Base-by-base conservation (phyloP, 2,888 invertebrate genomes). In the Ctena decussata region DNA sequence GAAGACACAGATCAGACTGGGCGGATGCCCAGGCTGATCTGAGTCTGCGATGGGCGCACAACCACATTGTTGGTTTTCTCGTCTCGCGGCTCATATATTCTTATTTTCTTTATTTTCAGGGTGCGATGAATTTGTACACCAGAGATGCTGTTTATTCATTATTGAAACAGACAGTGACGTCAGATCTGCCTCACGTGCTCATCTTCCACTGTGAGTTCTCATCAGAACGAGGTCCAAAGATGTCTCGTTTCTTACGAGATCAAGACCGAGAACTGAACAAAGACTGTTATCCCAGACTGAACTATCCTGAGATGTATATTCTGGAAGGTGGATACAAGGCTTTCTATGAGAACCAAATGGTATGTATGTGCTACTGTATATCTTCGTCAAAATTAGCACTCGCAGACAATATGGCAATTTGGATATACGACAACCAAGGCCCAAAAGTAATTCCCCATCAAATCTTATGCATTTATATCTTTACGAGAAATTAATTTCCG, bases 261-360 rank as follows among this genome's bases (percentile, higher is more conserved):
- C 96, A 97, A 32, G 99, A 99, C 96, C 97, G 99, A 0, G 97
- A 97, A 21, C 96, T 97, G 57, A 98, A 99, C 96, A 97, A 97
- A 82, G 97, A 97, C 76, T 96, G 97, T 83, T 99, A 99, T 96
- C 99, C 99, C 0, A 96, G 97, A 0, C 96, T 99, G 0, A 96
- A 97, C 94, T 98, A 98, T 96, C 99, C 99, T 0, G 99, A 99
- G 96, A 96, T 98, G 0, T 99, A 99, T 96, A 96, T 99, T 0
- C 96, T 99, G 27, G 97, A 98, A 94, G 98, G 98, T 1, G 98
- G 98, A 57, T 98, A 98, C 96, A 97, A 98, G 94, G 97, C 97
- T 37, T 99, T 99, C 96, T 49, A 35, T 75, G 49, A 75, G 24
- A 53, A 98, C 97, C 95, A 96, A 97, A 89, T 96, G 96, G 78